These are phyloP conservation scores for Heteropelma amictum DNA, from an alignment of 2,888 invertebrate species.

Conservation along the genomic window DNA sequence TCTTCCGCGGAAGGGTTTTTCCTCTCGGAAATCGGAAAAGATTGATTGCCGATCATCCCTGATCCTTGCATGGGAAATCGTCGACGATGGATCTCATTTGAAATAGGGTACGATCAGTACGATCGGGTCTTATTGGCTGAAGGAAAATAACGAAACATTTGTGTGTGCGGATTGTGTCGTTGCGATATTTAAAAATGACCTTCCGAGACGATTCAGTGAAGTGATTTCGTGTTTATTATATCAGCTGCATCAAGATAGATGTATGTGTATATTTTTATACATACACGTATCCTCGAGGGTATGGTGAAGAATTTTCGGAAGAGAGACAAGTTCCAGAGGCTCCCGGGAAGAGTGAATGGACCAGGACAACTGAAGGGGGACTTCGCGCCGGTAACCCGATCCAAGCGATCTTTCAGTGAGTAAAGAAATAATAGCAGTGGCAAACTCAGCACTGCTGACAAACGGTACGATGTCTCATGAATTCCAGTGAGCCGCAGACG, in stretches of 20 bases:
- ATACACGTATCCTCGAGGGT: neutral
- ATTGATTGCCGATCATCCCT: no score
- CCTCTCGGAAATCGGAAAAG: no score
- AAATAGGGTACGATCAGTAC: no score
- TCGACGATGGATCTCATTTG: no score
- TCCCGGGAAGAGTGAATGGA: slow-evolving; percentile 50
- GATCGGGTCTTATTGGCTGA: no score
- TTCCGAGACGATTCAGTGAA: neutral
- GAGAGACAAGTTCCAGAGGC: slow-evolving; percentile 7
- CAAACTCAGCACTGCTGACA: neutral
- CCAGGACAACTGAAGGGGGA: slow-evolving; percentile 44
- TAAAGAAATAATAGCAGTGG: slow-evolving; percentile 47
- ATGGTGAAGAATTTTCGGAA: neutral
- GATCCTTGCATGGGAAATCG: no score
- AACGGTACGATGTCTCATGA: no score
- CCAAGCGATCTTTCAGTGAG: slow-evolving; percentile 58
- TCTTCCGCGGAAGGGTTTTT: neutral
- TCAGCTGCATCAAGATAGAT: neutral
- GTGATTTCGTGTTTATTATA: slow-evolving; percentile 10
- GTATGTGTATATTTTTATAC: neutral
- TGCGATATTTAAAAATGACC: neutral
- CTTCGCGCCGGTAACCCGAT: slow-evolving; percentile 56
- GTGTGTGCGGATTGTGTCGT: slow-evolving; percentile 11
- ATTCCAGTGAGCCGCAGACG: neutral
- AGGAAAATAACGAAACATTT: neutral